Conservation (phyloP, 2,113 vertebrate species). For the Syngnathus typhle region DNA sequence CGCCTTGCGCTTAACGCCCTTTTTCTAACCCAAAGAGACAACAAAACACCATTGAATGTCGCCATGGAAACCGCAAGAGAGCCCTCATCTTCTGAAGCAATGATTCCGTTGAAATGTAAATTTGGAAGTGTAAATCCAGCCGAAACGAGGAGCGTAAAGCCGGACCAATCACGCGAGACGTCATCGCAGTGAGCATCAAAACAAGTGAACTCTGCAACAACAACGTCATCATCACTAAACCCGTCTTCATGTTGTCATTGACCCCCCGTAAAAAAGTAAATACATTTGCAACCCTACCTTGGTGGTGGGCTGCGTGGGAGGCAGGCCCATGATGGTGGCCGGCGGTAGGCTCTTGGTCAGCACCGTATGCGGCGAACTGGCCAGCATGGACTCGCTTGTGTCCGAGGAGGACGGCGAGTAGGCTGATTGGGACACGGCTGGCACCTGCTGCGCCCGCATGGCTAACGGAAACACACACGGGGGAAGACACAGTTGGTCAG, state of each 20-base stretch:
- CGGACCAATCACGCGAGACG: not conserved
- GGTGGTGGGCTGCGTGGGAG: slow-evolving; percentile 76
- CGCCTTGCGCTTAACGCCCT: slow-evolving; percentile 91
- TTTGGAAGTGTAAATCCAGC: not conserved
- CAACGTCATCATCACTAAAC: too few species aligned
- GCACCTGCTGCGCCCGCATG: slow-evolving; percentile 81
- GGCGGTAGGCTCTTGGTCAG: slow-evolving; percentile 78
- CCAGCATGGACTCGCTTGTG: slow-evolving; percentile 79
- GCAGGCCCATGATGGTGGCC: slow-evolving; percentile 61
- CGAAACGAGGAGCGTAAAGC: not conserved
- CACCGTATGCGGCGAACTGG: slow-evolving; percentile 79
- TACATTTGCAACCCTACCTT: slow-evolving; percentile 39
- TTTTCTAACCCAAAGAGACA: slow-evolving; percentile 72
- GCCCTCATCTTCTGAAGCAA: not conserved
- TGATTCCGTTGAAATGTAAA: not conserved
- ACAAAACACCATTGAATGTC: not conserved
- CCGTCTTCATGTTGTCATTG: too few species aligned
- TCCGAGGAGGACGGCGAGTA: slow-evolving; percentile 80
- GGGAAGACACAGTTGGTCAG: not conserved
- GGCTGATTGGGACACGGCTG: slow-evolving; percentile 81
- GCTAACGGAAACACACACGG: slow-evolving; percentile 17
- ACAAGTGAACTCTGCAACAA: not conserved
- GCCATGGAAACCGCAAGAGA: not conserved
- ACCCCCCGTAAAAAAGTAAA: not conserved
- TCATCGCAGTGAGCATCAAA: not conserved